Conservation (phyloP, 2,797 vertebrate species). For the Halcyon smyrnensis region DNA sequence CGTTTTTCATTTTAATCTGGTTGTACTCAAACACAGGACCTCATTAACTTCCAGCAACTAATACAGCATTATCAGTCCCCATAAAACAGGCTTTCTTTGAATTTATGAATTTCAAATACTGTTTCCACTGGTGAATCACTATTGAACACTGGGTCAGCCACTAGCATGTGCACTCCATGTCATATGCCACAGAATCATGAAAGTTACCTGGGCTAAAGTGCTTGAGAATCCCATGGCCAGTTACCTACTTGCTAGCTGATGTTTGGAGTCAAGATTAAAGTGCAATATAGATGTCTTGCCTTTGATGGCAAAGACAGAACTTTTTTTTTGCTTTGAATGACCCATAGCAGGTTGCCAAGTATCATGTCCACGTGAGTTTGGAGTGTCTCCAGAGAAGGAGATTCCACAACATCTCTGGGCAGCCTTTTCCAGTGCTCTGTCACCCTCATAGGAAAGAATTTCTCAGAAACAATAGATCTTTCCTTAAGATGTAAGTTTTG, state of each 20-base stretch:
- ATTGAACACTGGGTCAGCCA: conserved; percentile 70
- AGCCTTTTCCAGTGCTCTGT: neutral
- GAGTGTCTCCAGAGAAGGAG: neutral
- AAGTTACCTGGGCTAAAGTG: neutral
- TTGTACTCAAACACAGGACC: conserved; percentile 86
- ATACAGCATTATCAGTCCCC: conserved; percentile 88
- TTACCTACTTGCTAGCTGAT: neutral
- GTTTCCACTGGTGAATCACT: conserved; percentile 43
- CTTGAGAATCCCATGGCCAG: neutral
- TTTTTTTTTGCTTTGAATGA: neutral
- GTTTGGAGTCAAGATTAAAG: neutral
- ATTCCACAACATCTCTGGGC: neutral
- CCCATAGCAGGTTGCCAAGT: neutral
- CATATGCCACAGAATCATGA: neutral
- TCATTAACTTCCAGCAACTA: conserved; percentile 93
- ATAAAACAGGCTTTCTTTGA: conserved; percentile 64
- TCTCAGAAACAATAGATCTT: neutral
- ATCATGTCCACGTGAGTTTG: neutral
- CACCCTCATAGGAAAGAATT: neutral
- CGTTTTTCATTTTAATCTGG: conserved; percentile 97
- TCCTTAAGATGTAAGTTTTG: neutral
- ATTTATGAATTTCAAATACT: conserved; percentile 77
- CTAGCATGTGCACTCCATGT: conserved; percentile 46
- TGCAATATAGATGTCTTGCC: neutral
- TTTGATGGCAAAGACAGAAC: neutral